Evolutionary conservation across 1,140 invertebrate genomes (phyloP), one percentile per base, ranked within the genome.

Genomic region (Ceratina australensis): DNA sequence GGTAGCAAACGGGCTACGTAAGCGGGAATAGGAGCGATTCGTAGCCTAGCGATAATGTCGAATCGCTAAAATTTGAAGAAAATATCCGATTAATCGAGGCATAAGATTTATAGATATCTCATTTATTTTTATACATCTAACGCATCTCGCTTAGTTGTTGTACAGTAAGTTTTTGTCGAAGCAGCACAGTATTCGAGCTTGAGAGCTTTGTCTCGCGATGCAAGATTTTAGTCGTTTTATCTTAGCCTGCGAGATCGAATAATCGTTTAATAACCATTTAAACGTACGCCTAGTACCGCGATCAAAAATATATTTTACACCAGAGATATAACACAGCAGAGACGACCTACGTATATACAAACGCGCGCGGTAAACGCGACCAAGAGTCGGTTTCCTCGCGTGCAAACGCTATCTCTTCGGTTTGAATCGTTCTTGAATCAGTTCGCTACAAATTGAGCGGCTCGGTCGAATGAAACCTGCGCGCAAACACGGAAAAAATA

Each of bases 231-330:
- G 5, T 49, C 7, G 24, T 42, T 61, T 24, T 7, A 18, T 26
- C 10, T 50, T 33, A 13, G 54, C 20, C 69, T 12, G 24, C 72
- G 65, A 75, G 54, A 68, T 75, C 42, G 26, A 42, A 15, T 42
- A 42, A 42, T 15, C 26, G 47, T 69, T n/a, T 3, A 20, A 13
- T 26, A 26, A 16, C 0, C n/a, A 24, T 20, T 5, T 47, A 13
- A 7, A 18, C 26, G 10, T 7, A n/a, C 20, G 18, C 7, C 5
- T 49, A 13, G 52, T 47, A 54, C 67, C 22, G 15, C 47, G 18
- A 13, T 77, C 57, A 77, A 76, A 76, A 76, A 76, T 76, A 76
- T 69, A 61, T 76, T 76, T 76, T 60, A 52, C 74, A 69, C 42
- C 26, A 69, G 12, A 22, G 42, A 59, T 59, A 47, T 2, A 28